phyloP scores from a whole-genome alignment of 2,888 invertebrate species.

The Nysson spinosus region DNA sequence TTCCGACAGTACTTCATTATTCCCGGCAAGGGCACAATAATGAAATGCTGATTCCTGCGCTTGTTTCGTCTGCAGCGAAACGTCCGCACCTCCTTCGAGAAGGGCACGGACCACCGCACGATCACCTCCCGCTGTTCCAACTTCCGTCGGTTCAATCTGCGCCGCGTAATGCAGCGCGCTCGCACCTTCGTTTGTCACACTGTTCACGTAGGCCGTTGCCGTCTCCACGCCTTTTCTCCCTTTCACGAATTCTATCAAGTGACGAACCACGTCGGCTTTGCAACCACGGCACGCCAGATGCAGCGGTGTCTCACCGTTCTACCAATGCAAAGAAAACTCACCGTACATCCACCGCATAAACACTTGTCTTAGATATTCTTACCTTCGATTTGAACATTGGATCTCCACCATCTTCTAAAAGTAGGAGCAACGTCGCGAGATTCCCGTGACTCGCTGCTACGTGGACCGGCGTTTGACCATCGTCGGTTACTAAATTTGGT shows the following conservation, averaged over 20 bases:
- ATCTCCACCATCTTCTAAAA: constrained; percentile 96
- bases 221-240: constrained; percentile 86
- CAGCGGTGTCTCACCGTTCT: constrained; percentile 96
- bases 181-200: constrained; percentile 94
- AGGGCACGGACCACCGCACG: constrained; percentile 93
- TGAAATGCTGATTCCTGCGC: constrained; percentile 97
- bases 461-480: constrained; percentile 98
- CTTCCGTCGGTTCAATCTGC: constrained; percentile 90
- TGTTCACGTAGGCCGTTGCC: constrained; percentile 91
- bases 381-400: constrained; percentile 95
- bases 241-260: constrained; percentile 91
- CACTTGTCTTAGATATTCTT: constrained; percentile 49
- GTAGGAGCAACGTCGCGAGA: constrained; percentile 88
- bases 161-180: constrained; percentile 97
- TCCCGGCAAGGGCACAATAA: constrained; percentile 95
- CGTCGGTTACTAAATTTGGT: constrained; percentile 95
- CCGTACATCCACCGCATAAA: too few species aligned
- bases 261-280: constrained; percentile 90
- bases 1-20: constrained; percentile 95
- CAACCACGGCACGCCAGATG: constrained; percentile 95
- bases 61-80: constrained; percentile 89
- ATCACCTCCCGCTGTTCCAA: constrained; percentile 85
- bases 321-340: constrained; percentile 34
- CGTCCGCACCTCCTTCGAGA: constrained; percentile 94
- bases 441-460: constrained; percentile 97